phyloP scores from a whole-genome alignment of 2,797 vertebrate species.

The Ctenopoma kingsleyae region DNA sequence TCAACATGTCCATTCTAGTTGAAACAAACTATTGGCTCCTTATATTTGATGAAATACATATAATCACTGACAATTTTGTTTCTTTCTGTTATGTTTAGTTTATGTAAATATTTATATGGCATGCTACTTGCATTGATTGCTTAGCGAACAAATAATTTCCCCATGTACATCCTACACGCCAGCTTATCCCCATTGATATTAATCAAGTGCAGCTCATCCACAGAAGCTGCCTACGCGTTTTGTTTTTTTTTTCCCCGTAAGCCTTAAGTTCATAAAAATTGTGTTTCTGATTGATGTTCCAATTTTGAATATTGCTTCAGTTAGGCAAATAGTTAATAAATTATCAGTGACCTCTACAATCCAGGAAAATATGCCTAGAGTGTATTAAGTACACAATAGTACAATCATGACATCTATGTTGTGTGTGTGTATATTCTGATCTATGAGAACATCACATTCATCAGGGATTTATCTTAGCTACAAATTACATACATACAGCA shows the following conservation, averaged over 20 bases:
- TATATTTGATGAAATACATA: background rate
- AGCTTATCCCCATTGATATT: constrained; percentile 12
- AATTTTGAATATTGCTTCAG: too few species aligned
- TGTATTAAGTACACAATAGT: background rate
- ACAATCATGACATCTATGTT: background rate
- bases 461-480: constrained; percentile 2
- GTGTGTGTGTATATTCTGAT: constrained; percentile 5
- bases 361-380: background rate
- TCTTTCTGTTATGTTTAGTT: background rate
- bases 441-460: constrained; percentile 6
- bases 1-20: too few species aligned
- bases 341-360: background rate
- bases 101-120: constrained; percentile 8
- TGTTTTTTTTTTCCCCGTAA: constrained; percentile 9
- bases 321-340: background rate
- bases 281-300: background rate
- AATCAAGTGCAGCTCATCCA: constrained; percentile 32
- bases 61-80: background rate
- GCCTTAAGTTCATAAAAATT: constrained; percentile 3
- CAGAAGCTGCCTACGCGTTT: constrained; percentile 8
- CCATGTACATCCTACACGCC: constrained; percentile 21
- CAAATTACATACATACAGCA: background rate
- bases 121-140: constrained; percentile 8
- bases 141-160: constrained; percentile 17
- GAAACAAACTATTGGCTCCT: background rate